A percentile compares a stretch with the other conserved stretches of the same genome.
Conservation (phyloP, 2,113 vertebrate genomes). For the Ctenomys sociabilis region DNA sequence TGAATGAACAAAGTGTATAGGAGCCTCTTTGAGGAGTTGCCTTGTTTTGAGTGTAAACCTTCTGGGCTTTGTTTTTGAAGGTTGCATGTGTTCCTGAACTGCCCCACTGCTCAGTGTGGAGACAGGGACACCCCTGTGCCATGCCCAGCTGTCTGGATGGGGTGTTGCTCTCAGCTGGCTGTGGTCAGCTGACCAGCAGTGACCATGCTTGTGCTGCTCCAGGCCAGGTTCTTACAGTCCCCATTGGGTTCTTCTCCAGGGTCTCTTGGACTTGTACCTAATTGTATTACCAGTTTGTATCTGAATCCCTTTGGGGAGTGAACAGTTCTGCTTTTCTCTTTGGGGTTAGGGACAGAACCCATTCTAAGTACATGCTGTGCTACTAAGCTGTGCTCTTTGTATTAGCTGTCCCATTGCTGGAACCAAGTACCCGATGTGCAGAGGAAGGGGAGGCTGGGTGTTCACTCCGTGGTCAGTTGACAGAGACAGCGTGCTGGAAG, state of each 20-base stretch:
- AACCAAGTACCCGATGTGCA: not conserved
- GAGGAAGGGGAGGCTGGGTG: not conserved
- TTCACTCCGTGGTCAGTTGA: not conserved
- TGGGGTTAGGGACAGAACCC: not conserved
- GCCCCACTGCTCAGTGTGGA: not conserved
- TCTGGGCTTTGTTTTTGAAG: not conserved
- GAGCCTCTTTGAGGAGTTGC: not conserved
- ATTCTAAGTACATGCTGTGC: not conserved
- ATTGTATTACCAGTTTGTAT: not conserved
- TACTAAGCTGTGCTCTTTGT: not conserved
- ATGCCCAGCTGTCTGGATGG: no score
- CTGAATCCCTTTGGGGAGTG: not conserved
- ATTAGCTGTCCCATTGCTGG: not conserved
- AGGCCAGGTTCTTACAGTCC: not conserved
- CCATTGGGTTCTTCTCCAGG: not conserved
- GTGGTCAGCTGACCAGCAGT: not conserved
- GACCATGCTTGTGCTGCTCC: no score
- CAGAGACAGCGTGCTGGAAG: not conserved
- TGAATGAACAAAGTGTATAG: not conserved
- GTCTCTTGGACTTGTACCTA: not conserved
- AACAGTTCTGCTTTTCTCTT: not conserved
- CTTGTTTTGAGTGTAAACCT: not conserved
- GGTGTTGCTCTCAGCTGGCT: not conserved
- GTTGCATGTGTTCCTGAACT: not conserved
- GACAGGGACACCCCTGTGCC: not conserved